Conservation (phyloP, 1,140 invertebrate genomes). For the Phthorimaea operculella region DNA sequence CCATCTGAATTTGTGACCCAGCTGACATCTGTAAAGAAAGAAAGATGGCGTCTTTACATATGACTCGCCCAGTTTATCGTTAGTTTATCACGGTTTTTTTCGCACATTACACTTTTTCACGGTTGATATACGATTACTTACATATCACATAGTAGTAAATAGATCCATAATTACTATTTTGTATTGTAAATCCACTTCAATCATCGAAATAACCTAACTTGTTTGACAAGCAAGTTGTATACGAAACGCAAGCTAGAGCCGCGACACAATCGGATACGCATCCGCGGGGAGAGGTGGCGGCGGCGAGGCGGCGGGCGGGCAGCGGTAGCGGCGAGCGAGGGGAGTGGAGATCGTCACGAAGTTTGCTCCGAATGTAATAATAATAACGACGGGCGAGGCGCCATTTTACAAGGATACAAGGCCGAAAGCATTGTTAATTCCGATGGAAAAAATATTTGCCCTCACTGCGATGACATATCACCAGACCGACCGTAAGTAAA, state of each 20-base stretch:
- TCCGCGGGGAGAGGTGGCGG: conserved; percentile 53
- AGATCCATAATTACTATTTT: conserved; percentile 30
- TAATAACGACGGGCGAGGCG: conserved; percentile 62
- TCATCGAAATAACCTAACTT: conserved; percentile 60
- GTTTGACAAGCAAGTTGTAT: conserved; percentile 67
- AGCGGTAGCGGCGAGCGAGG: conserved; percentile 46
- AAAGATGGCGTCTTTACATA: conserved; percentile 67
- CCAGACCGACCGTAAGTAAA: background rate
- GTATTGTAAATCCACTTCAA: conserved; percentile 39
- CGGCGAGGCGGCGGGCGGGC: conserved; percentile 45
- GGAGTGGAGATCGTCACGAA: conserved; percentile 64
- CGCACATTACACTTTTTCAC: conserved; percentile 12
- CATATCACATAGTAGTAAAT: conserved; percentile 36
- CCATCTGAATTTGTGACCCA: conserved; percentile 94
- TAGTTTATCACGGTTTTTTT: conserved; percentile 25
- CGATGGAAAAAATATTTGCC: conserved; percentile 32
- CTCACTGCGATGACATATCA: conserved; percentile 8
- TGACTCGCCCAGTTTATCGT: conserved; percentile 49
- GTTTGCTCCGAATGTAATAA: conserved; percentile 66
- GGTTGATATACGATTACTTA: conserved; percentile 24
- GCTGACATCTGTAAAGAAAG: conserved; percentile 89
- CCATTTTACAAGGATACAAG: conserved; percentile 68
- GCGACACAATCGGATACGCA: conserved; percentile 67
- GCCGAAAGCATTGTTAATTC: conserved; percentile 54
- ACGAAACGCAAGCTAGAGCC: conserved; percentile 48